Base-by-base conservation (phyloP, 2,797 vertebrate species). In the Silurus aristotelis region DNA sequence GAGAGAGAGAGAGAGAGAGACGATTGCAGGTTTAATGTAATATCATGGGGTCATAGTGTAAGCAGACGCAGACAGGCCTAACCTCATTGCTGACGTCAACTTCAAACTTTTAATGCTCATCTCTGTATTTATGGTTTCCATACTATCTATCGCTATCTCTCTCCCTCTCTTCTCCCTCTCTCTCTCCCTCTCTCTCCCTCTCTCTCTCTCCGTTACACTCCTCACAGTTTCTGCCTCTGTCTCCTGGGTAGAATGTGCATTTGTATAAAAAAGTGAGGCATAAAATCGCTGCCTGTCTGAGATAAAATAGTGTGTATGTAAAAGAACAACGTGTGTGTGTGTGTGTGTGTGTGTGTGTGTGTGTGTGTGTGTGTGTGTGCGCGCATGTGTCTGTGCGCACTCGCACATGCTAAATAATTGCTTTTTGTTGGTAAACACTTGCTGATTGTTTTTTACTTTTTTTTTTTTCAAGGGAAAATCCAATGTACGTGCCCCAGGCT, bases 61-160 rank as follows among this genome's bases (percentile, higher is more conserved):
- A 61, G 56, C n/a, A 60, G 67, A 85, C 12, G 7, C 68, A 66
- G 56, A 27, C 78, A 72, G 85, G 70, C 80, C 52, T 83, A 70
- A 78, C 64, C 80, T 83, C 85, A 83, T 64, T 61, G 56, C 72
- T 86, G 85, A 86, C 85, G 85, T 83, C 80, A 80, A 83, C n/a
- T 6, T 13, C 46, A 66, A 68, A 71, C 80, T 83, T 61, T 67
- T 19, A 70, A 25, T 79, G 52, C 31, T 38, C 60, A 56, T 75
- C 56, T 72, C 6, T 43, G 15, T 19, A 76, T 76, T 58, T 76
- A 76, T 58, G 25, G 15, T 31, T 58, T 76, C 73, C 56, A 31
- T 31, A 7, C 10, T 20, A n/a, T 9, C 60, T 19, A 6, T 20
- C 17, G 7, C 14, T 48, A 12, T 66, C 38, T n/a, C 12, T 64